These are phyloP conservation scores for Cheilosia scutellata DNA, from an alignment of 2,888 invertebrate genomes.

Conservation along the genomic window DNA sequence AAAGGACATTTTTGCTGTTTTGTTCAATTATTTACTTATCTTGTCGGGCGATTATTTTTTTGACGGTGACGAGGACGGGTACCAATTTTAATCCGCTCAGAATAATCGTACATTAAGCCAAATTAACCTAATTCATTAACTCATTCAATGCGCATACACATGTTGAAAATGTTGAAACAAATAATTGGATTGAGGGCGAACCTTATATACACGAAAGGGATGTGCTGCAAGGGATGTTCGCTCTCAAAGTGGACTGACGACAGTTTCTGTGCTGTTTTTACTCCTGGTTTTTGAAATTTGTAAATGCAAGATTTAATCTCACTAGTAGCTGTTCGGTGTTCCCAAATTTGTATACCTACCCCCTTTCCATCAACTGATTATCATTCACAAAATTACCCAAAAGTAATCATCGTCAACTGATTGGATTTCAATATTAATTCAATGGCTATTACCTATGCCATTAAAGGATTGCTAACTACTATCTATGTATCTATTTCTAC, in stretches of 20 bases:
- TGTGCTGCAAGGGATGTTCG: background rate
- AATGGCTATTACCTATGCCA: background rate
- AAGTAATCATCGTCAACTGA: constrained; percentile 44
- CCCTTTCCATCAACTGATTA: constrained; percentile 46
- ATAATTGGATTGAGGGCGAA: constrained; percentile 54
- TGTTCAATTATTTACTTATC: constrained; percentile 74
- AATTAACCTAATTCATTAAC: constrained; percentile 75
- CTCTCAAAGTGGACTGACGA: background rate
- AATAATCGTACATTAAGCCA: constrained; percentile 73
- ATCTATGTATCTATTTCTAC: too few relatives aligned
- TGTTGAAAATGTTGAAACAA: constrained; percentile 53
- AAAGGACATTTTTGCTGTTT: constrained; percentile 45
- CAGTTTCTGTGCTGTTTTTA: background rate
- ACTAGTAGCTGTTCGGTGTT: background rate
- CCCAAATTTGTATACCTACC: background rate
- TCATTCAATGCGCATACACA: constrained; percentile 43
- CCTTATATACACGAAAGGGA: background rate
- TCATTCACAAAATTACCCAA: constrained; percentile 49
- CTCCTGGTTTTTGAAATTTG: background rate
- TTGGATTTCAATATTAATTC: constrained; percentile 64
- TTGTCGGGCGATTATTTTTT: constrained; percentile 56
- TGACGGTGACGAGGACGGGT: background rate
- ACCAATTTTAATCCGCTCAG: constrained; percentile 61
- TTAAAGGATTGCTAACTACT: constrained; percentile 6
- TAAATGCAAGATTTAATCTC: constrained; percentile 31